phyloP scores from a whole-genome alignment of 2,888 invertebrate genomes.

The Cepaea hortensis region DNA sequence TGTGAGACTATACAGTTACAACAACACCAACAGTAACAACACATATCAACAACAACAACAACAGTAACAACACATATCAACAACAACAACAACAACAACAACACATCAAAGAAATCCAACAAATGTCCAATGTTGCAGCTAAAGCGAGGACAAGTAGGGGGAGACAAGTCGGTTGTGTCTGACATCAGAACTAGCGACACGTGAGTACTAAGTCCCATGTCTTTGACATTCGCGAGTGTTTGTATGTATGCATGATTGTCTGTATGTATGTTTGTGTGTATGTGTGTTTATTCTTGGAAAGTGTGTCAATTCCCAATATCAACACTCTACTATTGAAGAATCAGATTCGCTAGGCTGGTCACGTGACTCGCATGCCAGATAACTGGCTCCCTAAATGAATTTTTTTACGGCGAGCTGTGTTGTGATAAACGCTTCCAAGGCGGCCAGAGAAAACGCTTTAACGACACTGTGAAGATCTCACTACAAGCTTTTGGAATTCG shows the following conservation, averaged over 20 bases:
- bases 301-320: too few relatives aligned
- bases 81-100: background rate
- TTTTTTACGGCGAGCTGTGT: too few relatives aligned
- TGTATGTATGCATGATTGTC: background rate
- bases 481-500: too few relatives aligned
- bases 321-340: too few relatives aligned
- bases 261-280: background rate
- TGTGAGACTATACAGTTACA: background rate
- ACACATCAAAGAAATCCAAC: background rate
- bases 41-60: too few relatives aligned
- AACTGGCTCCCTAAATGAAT: too few relatives aligned
- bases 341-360: too few relatives aligned
- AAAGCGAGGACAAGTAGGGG: slow-evolving; percentile 22
- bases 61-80: too few relatives aligned
- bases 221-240: background rate
- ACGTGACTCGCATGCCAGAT: too few relatives aligned
- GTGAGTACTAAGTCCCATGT: background rate
- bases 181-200: slow-evolving; percentile 25
- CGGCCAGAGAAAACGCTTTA: too few relatives aligned
- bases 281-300: background rate
- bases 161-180: background rate
- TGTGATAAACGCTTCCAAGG: too few relatives aligned
- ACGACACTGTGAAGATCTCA: too few relatives aligned
- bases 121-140: background rate
- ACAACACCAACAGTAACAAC: background rate